Base-by-base conservation (phyloP, 1,140 invertebrate species). In the Listronotus bonariensis region DNA sequence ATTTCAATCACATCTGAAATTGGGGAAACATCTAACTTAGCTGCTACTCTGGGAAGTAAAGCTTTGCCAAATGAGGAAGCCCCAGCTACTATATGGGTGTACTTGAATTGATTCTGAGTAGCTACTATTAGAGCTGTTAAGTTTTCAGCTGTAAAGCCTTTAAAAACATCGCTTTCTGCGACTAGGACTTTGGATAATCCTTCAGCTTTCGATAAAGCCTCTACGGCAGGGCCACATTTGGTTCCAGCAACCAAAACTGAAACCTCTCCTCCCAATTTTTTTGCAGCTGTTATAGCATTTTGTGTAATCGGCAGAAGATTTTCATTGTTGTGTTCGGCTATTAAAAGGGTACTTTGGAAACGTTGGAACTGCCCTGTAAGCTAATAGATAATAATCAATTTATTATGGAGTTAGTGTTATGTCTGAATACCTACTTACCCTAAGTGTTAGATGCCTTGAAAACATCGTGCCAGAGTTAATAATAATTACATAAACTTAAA, bases 251-350 rank as follows among this genome's bases (percentile, higher is more conserved):
- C 91, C 11, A 99, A 81, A 58, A 96, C 92, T 36, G 93, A 89
- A 12, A 98, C 84, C 76, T 97, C 93, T 58, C 91, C 92, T 34
- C 96, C 95, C 68, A 99, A 86, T 81, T 97, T 92, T 71, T 89
- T 90, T 0, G 96, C 97, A 60, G 97, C 97, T 64, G 89, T 90
- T 48, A 99, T 82, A 3, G 93, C 87, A 83, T 96, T 97, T 73
- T 95, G 86, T 6, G 97, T 98, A 10, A 95, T 88, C 15, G 95
- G 87, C 40, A 85, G 82, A 2, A 99, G 73, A 32, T 81, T 85
- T 72, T 93, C 90, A 85, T 98, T 96, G 74, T 96, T 92, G 78
- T 98, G 96, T 80, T 99, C 97, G 12, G 93, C 96, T 70, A 99
- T 87, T 0, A 99, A 91, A 64, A 99, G 82, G 0, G 95, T 97